Evolutionary conservation across 1,140 invertebrate species (phyloP).

Genomic region (Ceratina japonica): DNA sequence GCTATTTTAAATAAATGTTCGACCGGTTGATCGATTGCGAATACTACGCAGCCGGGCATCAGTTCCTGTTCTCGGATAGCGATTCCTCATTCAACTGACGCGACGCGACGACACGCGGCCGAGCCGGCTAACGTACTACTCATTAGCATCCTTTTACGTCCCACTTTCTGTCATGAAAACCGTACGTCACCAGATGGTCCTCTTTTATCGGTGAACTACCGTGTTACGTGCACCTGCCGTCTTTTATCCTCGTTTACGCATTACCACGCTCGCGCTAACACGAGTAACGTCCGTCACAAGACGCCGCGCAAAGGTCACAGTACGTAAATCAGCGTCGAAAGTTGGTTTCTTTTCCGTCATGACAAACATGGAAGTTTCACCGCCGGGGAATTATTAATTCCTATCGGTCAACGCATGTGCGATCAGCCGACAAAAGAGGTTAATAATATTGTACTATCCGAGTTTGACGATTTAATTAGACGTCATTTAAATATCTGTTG

Average conservation of each 20-base stretch:
- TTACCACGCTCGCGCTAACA: conserved; percentile 11
- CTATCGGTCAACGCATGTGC: not conserved
- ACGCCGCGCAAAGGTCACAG: conserved; percentile 30
- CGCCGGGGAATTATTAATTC: conserved; percentile 24
- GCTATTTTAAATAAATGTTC: not conserved
- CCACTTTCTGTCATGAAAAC: conserved; percentile 61
- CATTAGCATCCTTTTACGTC: conserved; percentile 66
- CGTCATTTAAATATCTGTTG: too few species aligned
- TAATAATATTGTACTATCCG: not conserved
- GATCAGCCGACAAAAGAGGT: not conserved
- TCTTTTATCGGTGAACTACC: conserved; percentile 56
- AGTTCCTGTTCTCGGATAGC: conserved; percentile 1
- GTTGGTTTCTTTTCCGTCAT: conserved; percentile 21
- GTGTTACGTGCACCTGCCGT: conserved; percentile 67
- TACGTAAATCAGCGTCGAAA: conserved; percentile 46
- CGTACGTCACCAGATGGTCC: conserved; percentile 66
- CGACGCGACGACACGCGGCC: not conserved
- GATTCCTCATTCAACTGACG: conserved; percentile 5
- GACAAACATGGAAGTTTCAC: conserved; percentile 21
- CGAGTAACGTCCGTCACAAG: conserved; percentile 3
- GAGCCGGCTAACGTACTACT: not conserved
- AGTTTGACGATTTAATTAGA: not conserved
- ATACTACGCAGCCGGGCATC: not conserved
- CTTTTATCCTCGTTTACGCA: conserved; percentile 24
- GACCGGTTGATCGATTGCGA: not conserved